Conservation (phyloP, 1,140 invertebrate species). For the Macrobrachium nipponense region DNA sequence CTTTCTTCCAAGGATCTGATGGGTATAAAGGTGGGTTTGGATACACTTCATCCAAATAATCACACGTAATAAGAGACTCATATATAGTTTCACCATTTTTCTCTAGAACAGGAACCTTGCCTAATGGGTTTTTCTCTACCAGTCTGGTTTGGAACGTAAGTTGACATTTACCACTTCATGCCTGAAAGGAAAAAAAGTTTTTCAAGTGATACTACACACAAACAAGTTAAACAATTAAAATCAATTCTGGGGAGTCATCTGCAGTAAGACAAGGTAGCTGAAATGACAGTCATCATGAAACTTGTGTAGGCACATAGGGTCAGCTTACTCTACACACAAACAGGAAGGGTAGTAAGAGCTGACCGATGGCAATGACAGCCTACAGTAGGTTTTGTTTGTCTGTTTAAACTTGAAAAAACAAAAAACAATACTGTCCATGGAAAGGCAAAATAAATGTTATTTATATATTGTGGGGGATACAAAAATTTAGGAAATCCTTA, state of each 20-base stretch:
- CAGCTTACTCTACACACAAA: too few relatives aligned
- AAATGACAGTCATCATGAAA: too few relatives aligned
- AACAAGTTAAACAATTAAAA: not conserved
- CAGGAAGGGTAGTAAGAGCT: too few relatives aligned
- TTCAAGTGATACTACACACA: too few relatives aligned
- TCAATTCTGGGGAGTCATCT: not conserved
- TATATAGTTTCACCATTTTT: constrained; percentile 67
- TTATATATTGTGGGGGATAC: too few relatives aligned
- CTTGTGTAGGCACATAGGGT: too few relatives aligned
- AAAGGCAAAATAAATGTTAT: too few relatives aligned
- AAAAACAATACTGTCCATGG: too few relatives aligned
- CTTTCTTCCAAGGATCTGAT: constrained; percentile 67
- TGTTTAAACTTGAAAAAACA: too few relatives aligned
- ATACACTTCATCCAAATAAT: constrained; percentile 69
- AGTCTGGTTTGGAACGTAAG: constrained; percentile 69
- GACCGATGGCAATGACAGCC: too few relatives aligned
- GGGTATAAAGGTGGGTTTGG: constrained; percentile 66
- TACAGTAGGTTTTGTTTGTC: too few relatives aligned
- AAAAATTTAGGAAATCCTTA: too few relatives aligned
- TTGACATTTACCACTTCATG: constrained; percentile 69
- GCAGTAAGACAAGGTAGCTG: not conserved
- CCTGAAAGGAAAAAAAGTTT: constrained; percentile 61
- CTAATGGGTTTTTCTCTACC: constrained; percentile 69
- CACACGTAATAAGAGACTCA: constrained; percentile 68
- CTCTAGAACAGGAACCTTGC: constrained; percentile 69